Percentiles rank a stretch among this genome's conserved stretches.
Evolutionary conservation across 1,140 invertebrate genomes (phyloP).

Genomic region (Contarinia nasturtii): DNA sequence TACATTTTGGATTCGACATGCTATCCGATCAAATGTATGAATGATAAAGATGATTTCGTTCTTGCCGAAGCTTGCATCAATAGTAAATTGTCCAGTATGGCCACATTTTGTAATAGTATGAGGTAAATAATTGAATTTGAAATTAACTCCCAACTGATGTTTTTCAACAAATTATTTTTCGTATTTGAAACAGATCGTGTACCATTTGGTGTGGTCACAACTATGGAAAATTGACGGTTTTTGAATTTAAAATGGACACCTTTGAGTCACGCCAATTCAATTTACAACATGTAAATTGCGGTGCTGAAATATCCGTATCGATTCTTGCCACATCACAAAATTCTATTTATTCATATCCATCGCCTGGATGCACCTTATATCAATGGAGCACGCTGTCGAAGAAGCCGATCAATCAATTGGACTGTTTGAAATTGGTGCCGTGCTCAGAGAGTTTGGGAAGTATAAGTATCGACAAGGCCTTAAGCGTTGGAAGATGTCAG

Average conservation of each 20-base stretch:
- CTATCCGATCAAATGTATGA: slow-evolving; percentile 36
- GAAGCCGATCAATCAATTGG: slow-evolving; percentile 56
- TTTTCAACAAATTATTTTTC: slow-evolving; percentile 36
- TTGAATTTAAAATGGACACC: too few relatives aligned
- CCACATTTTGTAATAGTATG: slow-evolving; percentile 47
- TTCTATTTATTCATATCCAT: slow-evolving; percentile 60
- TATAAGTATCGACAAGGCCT: slow-evolving; percentile 75
- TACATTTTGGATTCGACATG: slow-evolving; percentile 45
- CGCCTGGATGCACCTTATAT: slow-evolving; percentile 62
- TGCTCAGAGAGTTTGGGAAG: slow-evolving; percentile 83
- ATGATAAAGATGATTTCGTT: slow-evolving; percentile 50
- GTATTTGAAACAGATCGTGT: slow-evolving; percentile 12
- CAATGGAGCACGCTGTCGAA: slow-evolving; percentile 55
- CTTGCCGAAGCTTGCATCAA: slow-evolving; percentile 54
- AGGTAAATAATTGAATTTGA: slow-evolving; percentile 48
- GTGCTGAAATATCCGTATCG: slow-evolving; percentile 23
- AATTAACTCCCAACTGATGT: slow-evolving; percentile 37
- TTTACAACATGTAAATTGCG: slow-evolving; percentile 27
- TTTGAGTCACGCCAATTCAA: too few relatives aligned
- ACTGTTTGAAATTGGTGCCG: slow-evolving; percentile 79
- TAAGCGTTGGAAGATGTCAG: slow-evolving; percentile 59
- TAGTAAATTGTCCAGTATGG: slow-evolving; percentile 35
- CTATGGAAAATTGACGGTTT: too few relatives aligned
- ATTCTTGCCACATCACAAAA: slow-evolving; percentile 36
- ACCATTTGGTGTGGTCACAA: too few relatives aligned